phyloP scores from a whole-genome alignment of 2,888 invertebrate genomes.

The Dolomedes plantarius region DNA sequence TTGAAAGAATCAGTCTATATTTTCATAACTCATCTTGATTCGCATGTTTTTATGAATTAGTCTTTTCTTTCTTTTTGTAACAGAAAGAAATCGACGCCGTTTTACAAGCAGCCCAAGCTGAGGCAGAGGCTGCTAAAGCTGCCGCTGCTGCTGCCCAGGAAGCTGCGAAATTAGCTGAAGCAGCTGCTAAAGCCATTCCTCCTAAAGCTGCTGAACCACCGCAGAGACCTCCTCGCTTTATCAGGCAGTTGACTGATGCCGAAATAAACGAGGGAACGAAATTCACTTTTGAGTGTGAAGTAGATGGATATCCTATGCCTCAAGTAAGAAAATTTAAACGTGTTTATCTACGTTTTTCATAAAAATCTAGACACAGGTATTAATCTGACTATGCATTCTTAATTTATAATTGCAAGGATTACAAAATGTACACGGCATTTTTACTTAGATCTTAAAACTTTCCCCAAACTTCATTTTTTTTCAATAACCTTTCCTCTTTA shows the following conservation, averaged over 20 bases:
- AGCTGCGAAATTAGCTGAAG: constrained; percentile 78
- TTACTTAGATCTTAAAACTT: too few relatives aligned
- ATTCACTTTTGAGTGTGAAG: constrained; percentile 83
- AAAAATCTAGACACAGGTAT: too few relatives aligned
- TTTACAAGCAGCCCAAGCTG: constrained; percentile 79
- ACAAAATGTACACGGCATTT: too few relatives aligned
- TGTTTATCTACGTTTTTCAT: too few relatives aligned
- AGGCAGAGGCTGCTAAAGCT: constrained; percentile 78
- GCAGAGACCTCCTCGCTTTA: constrained; percentile 85
- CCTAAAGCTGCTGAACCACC: constrained; percentile 46
- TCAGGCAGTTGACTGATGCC: constrained; percentile 83
- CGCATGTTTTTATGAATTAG: too few relatives aligned
- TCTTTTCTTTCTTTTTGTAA: neutral
- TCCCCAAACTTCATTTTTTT: too few relatives aligned
- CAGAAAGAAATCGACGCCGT: constrained; percentile 79
- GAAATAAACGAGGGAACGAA: constrained; percentile 78
- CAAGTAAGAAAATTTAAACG: constrained; percentile 43
- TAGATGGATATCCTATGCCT: constrained; percentile 76
- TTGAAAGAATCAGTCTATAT: too few relatives aligned
- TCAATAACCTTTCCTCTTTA: too few relatives aligned
- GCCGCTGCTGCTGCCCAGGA: constrained; percentile 78
- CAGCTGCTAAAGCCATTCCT: constrained; percentile 76
- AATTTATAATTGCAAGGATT: too few relatives aligned
- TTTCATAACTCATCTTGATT: too few relatives aligned
- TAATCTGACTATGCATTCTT: too few relatives aligned